These are phyloP conservation scores for Atethmia centrago DNA, from an alignment of 2,888 invertebrate genomes.

Conservation along the genomic window DNA sequence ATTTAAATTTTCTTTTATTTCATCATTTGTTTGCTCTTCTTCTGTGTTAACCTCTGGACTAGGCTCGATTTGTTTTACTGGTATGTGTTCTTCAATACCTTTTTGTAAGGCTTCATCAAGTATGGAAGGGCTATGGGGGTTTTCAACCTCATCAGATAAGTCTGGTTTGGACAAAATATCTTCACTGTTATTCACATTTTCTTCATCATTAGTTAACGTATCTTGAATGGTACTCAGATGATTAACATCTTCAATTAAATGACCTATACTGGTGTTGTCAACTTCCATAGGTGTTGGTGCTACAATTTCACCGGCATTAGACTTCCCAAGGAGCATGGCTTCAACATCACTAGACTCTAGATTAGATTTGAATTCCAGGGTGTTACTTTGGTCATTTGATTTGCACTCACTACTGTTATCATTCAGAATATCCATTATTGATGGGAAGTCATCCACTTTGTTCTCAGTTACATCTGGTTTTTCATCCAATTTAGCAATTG, in stretches of 20 bases:
- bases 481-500: conserved; percentile 71
- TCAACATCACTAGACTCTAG: conserved; percentile 87
- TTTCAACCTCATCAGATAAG: conserved; percentile 72
- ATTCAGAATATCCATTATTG: conserved; percentile 88
- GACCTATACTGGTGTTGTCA: conserved; percentile 75
- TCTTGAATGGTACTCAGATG: conserved; percentile 70
- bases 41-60: conserved; percentile 13
- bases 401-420: conserved; percentile 76
- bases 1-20: conserved; percentile 33
- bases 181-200: conserved; percentile 39
- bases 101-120: conserved; percentile 83
- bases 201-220: conserved; percentile 52
- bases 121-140: conserved; percentile 85
- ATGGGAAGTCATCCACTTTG: conserved; percentile 86
- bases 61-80: conserved; percentile 45
- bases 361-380: conserved; percentile 76
- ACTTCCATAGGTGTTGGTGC: conserved; percentile 78
- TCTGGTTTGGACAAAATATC: conserved; percentile 60
- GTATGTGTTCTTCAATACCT: conserved; percentile 83
- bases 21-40: conserved; percentile 28
- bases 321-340: conserved; percentile 86
- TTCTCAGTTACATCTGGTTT: conserved; percentile 75
- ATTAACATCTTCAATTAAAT: conserved; percentile 76
- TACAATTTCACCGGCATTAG: conserved; percentile 67
- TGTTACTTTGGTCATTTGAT: conserved; percentile 72